Evolutionary conservation across 2,113 vertebrate genomes (phyloP).

Genomic region (Amphiprion ocellaris): DNA sequence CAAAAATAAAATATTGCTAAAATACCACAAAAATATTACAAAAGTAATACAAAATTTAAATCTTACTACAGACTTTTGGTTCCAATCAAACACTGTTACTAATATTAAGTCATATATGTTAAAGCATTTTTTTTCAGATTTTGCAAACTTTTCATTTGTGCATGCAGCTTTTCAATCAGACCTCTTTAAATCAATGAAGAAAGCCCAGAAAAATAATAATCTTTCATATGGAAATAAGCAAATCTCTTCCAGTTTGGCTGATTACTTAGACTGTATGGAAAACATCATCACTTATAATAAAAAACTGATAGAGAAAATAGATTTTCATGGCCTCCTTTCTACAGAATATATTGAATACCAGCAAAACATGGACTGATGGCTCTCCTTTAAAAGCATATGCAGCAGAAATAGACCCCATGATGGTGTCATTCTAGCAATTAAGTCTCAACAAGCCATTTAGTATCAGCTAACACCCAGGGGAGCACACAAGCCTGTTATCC

Average conservation of each 20-base stretch:
- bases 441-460: constrained; percentile 58
- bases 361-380: constrained; percentile 4
- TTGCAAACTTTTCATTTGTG: neutral
- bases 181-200: neutral
- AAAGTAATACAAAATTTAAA: too few relatives aligned
- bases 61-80: too few relatives aligned
- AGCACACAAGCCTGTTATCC: constrained; percentile 27
- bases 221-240: neutral
- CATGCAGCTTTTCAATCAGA: neutral
- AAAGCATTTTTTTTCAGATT: neutral
- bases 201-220: neutral
- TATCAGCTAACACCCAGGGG: constrained; percentile 42
- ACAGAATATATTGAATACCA: neutral
- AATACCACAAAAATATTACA: too few relatives aligned
- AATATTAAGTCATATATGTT: neutral
- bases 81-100: too few relatives aligned
- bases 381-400: constrained; percentile 1
- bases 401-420: constrained; percentile 3
- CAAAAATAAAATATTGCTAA: too few relatives aligned
- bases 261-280: too few relatives aligned
- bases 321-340: neutral
- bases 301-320: too few relatives aligned
- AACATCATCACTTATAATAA: neutral
- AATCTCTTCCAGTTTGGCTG: too few relatives aligned
- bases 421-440: constrained; percentile 47